phyloP scores from a whole-genome alignment of 2,113 vertebrate genomes.

The Cephalophus harveyi region DNA sequence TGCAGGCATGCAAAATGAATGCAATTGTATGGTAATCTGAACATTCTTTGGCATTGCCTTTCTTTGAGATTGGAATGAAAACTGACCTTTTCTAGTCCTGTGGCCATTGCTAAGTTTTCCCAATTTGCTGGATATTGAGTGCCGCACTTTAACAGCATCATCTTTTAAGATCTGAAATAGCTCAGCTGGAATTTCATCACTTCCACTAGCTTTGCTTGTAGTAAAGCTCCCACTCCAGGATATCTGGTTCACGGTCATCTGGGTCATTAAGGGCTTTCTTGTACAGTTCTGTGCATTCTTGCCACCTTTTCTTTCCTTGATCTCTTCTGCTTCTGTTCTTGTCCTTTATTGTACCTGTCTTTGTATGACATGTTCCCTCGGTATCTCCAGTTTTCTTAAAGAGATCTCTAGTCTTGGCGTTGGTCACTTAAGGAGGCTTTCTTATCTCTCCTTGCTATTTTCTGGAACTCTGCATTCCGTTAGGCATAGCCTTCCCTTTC shows the following conservation, averaged over 20 bases:
- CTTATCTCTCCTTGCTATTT: neutral
- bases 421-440: neutral
- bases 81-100: neutral
- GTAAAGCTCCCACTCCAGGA: neutral
- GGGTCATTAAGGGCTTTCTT: neutral
- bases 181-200: neutral
- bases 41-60: neutral
- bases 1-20: neutral
- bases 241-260: neutral
- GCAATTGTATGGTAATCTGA: neutral
- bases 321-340: neutral
- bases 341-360: neutral
- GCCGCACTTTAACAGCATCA: neutral
- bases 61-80: neutral
- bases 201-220: neutral
- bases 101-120: neutral
- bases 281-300: neutral
- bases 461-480: neutral
- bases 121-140: neutral
- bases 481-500: neutral
- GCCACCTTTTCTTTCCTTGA: neutral
- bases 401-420: neutral
- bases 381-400: neutral
- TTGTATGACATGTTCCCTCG: neutral
- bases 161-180: neutral